These are phyloP conservation scores for Phalacrocorax pelagicus DNA, from an alignment of 2,113 vertebrate genomes.

Conservation along the genomic window DNA sequence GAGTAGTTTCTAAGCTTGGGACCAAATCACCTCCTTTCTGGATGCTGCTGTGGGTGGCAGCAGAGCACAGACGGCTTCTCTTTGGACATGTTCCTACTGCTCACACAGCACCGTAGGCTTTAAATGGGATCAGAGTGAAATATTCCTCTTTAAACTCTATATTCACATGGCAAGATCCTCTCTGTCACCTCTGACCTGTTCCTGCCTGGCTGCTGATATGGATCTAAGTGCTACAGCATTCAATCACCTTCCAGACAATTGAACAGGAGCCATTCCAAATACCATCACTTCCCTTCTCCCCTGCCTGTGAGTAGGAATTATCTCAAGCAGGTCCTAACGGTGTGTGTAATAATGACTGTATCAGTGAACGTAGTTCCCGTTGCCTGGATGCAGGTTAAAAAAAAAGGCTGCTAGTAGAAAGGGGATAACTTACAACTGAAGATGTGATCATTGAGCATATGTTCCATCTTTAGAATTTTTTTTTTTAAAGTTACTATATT, in stretches of 20 bases:
- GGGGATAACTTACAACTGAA: background rate
- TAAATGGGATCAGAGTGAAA: background rate
- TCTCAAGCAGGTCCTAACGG: background rate
- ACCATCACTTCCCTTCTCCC: background rate
- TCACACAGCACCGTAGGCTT: background rate
- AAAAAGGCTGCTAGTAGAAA: background rate
- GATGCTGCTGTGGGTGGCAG: background rate
- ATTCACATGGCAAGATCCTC: background rate
- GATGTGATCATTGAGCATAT: background rate
- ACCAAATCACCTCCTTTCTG: background rate
- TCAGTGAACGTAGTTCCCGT: background rate
- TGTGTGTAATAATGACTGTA: background rate
- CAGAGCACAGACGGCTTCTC: background rate
- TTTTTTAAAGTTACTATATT: background rate
- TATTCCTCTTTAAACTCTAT: background rate
- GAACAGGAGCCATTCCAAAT: background rate
- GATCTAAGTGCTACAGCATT: background rate
- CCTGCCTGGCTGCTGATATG: background rate
- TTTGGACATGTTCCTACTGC: background rate
- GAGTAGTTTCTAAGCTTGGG: background rate
- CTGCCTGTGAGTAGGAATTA: background rate
- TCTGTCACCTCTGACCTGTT: slow-evolving; percentile 6
- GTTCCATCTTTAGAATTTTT: background rate
- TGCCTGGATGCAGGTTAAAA: slow-evolving; percentile 28
- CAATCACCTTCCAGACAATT: background rate